Percentiles rank a stretch among this genome's conserved stretches.
These are phyloP conservation scores for Acropora yongei DNA, from an alignment of 64 coral and sea anemone species.

Conservation along the genomic window DNA sequence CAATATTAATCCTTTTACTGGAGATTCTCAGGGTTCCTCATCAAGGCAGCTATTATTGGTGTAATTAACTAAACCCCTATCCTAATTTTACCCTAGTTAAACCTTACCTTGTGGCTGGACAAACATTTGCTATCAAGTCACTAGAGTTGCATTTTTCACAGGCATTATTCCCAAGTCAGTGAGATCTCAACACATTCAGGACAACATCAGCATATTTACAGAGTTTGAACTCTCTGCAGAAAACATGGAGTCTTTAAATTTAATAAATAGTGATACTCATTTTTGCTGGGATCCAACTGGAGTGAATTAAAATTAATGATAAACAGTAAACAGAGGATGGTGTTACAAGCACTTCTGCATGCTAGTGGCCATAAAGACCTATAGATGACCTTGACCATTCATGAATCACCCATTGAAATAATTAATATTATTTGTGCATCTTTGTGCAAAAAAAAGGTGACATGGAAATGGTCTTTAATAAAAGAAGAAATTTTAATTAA, in stretches of 20 bases:
- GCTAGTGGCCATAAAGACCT: not conserved
- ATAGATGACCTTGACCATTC: too few species aligned
- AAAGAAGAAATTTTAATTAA: too few species aligned
- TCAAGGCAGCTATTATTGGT: too few species aligned
- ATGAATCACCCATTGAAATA: too few species aligned
- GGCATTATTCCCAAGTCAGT: conserved; percentile 91
- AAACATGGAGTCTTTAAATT: conserved; percentile 67
- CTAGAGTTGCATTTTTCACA: conserved; percentile 7
- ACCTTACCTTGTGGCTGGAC: too few species aligned
- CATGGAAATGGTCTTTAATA: too few species aligned
- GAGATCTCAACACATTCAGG: conserved; percentile 67
- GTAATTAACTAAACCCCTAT: too few species aligned
- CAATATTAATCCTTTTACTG: too few species aligned
- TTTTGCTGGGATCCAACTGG: conserved; percentile 79
- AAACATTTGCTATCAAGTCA: not conserved
- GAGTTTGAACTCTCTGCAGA: conserved; percentile 64
- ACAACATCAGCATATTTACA: conserved; percentile 63
- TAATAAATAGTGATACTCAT: conserved; percentile 48
- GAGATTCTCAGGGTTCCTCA: too few species aligned
- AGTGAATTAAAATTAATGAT: conserved; percentile 29
- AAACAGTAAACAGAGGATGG: not conserved
- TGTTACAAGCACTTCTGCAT: not conserved
- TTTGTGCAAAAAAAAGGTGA: too few species aligned
- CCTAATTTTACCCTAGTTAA: too few species aligned
- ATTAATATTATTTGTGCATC: too few species aligned